phyloP scores from a whole-genome alignment of 35 echinoderm and acorn worm species.

The Heliocidaris tuberculata region DNA sequence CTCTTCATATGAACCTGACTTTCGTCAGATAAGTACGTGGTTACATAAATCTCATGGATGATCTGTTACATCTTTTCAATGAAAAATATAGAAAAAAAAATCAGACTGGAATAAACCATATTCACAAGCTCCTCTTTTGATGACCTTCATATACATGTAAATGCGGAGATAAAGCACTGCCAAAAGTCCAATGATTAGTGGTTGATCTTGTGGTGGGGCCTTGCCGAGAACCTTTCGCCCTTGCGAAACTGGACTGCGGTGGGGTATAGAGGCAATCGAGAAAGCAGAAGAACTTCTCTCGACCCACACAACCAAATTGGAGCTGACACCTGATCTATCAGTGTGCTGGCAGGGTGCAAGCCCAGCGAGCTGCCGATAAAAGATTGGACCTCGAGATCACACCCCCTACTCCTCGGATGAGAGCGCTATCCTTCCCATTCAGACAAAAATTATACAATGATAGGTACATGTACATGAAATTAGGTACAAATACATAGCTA shows the following conservation, averaged over 20 bases:
- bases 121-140: not conserved
- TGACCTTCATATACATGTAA: not conserved
- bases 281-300: slow-evolving; percentile 13
- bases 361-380: slow-evolving; percentile 35
- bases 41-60: not conserved
- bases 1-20: no score
- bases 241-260: not conserved
- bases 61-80: not conserved
- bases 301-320: not conserved
- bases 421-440: not conserved
- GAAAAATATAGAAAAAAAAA: not conserved
- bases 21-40: not conserved
- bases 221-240: not conserved
- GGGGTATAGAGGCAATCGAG: not conserved
- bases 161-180: not conserved
- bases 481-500: no score
- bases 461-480: no score
- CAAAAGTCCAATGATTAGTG: not conserved
- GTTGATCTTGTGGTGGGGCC: not conserved
- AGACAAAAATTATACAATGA: not conserved
- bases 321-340: slow-evolving; percentile 38
- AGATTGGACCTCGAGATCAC: not conserved
- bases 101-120: not conserved
- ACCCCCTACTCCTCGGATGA: not conserved
- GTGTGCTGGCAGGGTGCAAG: not conserved